phyloP scores from a whole-genome alignment of 2,113 vertebrate species.

The Brienomyrus longianalis region DNA sequence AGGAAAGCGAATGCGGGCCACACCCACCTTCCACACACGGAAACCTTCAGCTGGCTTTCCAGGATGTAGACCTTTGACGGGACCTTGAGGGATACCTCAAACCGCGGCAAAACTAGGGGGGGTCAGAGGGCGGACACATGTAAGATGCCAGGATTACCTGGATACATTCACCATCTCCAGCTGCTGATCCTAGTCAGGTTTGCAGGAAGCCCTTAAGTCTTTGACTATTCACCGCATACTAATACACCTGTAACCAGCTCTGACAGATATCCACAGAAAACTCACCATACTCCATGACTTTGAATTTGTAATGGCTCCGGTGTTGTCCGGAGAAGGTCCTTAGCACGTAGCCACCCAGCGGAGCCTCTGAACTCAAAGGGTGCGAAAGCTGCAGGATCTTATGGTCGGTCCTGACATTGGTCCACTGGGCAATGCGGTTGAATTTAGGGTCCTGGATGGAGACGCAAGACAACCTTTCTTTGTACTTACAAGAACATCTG shows the following conservation, averaged over 20 bases:
- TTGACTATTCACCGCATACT: neutral
- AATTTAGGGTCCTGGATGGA: conserved; percentile 37
- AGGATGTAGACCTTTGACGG: conserved; percentile 29
- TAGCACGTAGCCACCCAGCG: conserved; percentile 41
- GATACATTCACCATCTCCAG: neutral
- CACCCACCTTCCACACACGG: conserved; percentile 53
- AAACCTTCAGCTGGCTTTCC: conserved; percentile 28
- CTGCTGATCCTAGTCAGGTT: neutral
- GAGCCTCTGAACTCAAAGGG: conserved; percentile 50
- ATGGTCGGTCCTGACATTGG: conserved; percentile 32
- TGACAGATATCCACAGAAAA: neutral
- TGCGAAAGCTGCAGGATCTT: conserved; percentile 52
- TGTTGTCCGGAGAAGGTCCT: conserved; percentile 6
- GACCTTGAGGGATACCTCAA: conserved; percentile 38
- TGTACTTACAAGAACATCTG: neutral
- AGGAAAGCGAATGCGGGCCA: neutral
- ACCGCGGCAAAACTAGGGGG: conserved; percentile 53
- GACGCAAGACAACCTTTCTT: neutral
- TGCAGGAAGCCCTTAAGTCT: neutral
- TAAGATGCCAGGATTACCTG: neutral
- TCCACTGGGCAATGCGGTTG: conserved; percentile 57
- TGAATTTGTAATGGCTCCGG: conserved; percentile 34
- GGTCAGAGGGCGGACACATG: neutral
- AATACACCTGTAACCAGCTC: neutral
- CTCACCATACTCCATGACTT: conserved; percentile 58